Base-by-base conservation (phyloP, 1,140 invertebrate species). In the Drosophila dunni region DNA sequence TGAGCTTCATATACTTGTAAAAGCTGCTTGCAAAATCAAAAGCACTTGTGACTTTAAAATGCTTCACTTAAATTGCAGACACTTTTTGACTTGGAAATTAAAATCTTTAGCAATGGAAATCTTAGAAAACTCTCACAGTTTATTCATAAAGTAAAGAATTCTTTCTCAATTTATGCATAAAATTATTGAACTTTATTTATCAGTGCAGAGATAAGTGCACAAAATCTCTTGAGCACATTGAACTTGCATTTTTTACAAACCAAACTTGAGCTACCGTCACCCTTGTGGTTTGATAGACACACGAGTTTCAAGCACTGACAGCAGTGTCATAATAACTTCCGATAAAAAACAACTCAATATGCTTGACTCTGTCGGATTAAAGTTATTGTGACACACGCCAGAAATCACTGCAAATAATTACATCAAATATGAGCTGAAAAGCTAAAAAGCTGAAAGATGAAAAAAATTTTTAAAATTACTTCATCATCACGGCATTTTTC, bases 261-360 rank as follows among this genome's bases (percentile, higher is more conserved):
- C 48, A 9, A 60, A 17, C 38, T 53, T 73, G 56, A 60, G 38
- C 56, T 73, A 45, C 51, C 40, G 38, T 6, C 34, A 8, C 11
- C 10, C 7, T n/a, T 6, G n/a, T 7, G 38, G 17, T 15, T 36
- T 81, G 75, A 84, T 78, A 70, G 78, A 81, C 81, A 78, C 65
- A 60, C 20, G 56, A 54, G 48, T 34, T 57, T 42, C 70, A 67
- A 44, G 66, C 68, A 64, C 70, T 82, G 81, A 76, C 78, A 79
- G 24, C 48, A 29, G 24, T 70, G 67, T 64, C 60, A 56, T 42
- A 24, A 15, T 10, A 56, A 42, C 34, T 67, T 51, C 36, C 29
- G 7, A 38, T n/a, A 50, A 72, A 60, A 50, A 65, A 36, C 46
- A 50, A 24, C 5, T 54, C 20, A 34, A 15, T 29, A 34, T 44